Evolutionary conservation across 2,888 invertebrate genomes (phyloP), one percentile per base, ranked within the genome.

Genomic region (Pherbina coryleti): DNA sequence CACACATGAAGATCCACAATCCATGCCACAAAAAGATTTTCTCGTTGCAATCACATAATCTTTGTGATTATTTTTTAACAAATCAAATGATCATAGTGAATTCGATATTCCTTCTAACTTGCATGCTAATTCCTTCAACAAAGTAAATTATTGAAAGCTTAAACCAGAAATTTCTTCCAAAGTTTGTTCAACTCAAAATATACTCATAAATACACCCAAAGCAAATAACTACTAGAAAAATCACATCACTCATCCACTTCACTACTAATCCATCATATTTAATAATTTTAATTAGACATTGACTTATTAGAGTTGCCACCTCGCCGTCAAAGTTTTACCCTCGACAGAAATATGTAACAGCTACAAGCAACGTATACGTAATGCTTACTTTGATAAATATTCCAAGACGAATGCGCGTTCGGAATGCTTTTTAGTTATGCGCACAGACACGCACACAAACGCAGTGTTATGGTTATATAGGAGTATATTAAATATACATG

Each of bases 381-480:
- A 53, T 31, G 53, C 60, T 37, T 62, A 75, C 67, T 76, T 78
- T 83, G 82, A 83, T 83, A 81, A 82, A 83, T 83, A 79, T 79
- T 76, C 82, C 83, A 82, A 79, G 79, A 62, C 83, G 80, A 83
- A 83, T 83, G 79, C 81, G 79, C 62, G 80, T 83, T 83, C 69
- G 83, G 79, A 78, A 83, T 82, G 83, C 79, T 78, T 82, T 81
- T 83, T 83, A 83, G 82, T 79, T 80, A 81, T 81, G 82, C 81
- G 77, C 67, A 78, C 69, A 75, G 53, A 76, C 57, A 76, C 55
- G 70, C 53, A 53, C 17, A 22, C 25, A 75, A 19, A 60, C 53
- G 57, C 51, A 28, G n/a, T 51, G 22, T 51, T 49, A 67, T 51
- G 1, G 55, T 55, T n/a, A 19, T n/a, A 60, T n/a, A n/a, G n/a